Evolutionary conservation across 1,140 invertebrate genomes (phyloP).

Genomic region (Tyrophagus putrescentiae): DNA sequence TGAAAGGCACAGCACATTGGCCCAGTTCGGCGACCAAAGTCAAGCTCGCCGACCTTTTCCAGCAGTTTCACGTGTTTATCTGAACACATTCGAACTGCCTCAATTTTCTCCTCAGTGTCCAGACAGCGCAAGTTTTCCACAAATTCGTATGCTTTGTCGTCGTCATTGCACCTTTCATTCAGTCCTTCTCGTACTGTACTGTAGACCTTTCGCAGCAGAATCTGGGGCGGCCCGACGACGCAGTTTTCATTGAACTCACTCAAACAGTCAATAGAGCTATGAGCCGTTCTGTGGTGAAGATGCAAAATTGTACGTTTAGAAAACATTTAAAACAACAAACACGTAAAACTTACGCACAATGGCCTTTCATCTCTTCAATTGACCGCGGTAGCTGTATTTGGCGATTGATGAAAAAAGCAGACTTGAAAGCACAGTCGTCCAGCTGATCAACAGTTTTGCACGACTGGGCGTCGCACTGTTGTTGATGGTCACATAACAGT

Average conservation of each 20-base stretch:
- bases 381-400: not conserved
- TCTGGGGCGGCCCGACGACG: not conserved
- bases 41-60: not conserved
- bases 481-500: no score
- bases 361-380: not conserved
- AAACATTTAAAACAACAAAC: not conserved
- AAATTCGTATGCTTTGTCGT: not conserved
- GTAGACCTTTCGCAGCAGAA: not conserved
- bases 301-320: not conserved
- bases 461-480: not conserved
- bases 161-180: not conserved
- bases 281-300: not conserved
- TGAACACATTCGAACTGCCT: not conserved
- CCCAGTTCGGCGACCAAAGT: not conserved
- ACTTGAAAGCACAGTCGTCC: conserved; percentile 3
- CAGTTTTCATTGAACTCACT: not conserved
- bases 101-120: not conserved
- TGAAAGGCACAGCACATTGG: conserved; percentile 3
- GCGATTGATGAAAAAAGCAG: conserved; percentile 1
- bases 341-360: not conserved
- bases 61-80: not conserved
- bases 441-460: conserved; percentile 3
- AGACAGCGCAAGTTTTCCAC: not conserved
- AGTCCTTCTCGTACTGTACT: not conserved
- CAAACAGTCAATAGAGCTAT: not conserved